Conservation (phyloP, 2,113 vertebrate genomes). For the Silurus asotus region DNA sequence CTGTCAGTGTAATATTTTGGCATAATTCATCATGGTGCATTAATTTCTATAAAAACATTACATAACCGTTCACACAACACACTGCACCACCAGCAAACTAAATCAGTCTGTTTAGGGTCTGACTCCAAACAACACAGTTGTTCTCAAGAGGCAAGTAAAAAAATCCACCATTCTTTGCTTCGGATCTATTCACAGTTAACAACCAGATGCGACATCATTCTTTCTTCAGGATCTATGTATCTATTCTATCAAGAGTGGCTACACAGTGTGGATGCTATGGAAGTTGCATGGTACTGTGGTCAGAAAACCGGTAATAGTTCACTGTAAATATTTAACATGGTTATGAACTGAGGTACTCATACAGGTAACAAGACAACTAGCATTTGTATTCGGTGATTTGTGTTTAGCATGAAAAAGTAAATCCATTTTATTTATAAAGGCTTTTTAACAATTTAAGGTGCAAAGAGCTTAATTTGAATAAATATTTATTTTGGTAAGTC, state of each 20-base stretch:
- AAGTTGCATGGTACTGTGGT: background rate
- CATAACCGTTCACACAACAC: conserved; percentile 90
- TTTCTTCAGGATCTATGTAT: background rate
- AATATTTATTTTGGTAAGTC: too few relatives aligned
- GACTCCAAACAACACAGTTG: conserved; percentile 56
- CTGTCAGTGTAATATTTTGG: conserved; percentile 94
- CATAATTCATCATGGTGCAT: conserved; percentile 97
- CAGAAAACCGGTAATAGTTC: background rate
- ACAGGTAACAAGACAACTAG: background rate
- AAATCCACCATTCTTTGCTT: conserved; percentile 24
- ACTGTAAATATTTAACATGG: background rate
- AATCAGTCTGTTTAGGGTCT: conserved; percentile 92
- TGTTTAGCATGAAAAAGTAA: background rate
- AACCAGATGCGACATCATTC: background rate
- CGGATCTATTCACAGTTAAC: conserved; percentile 60
- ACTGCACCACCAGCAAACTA: conserved; percentile 89
- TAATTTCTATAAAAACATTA: conserved; percentile 99
- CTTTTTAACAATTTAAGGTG: background rate
- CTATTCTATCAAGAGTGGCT: background rate
- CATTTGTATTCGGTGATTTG: background rate
- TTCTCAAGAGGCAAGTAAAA: background rate
- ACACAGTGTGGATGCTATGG: background rate
- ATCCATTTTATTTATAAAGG: background rate
- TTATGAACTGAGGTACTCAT: background rate
- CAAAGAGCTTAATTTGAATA: background rate